Percentiles rank a stretch among this genome's conserved stretches.
phyloP scores from a whole-genome alignment of 2,113 vertebrate species.

The Halichoerus grypus region DNA sequence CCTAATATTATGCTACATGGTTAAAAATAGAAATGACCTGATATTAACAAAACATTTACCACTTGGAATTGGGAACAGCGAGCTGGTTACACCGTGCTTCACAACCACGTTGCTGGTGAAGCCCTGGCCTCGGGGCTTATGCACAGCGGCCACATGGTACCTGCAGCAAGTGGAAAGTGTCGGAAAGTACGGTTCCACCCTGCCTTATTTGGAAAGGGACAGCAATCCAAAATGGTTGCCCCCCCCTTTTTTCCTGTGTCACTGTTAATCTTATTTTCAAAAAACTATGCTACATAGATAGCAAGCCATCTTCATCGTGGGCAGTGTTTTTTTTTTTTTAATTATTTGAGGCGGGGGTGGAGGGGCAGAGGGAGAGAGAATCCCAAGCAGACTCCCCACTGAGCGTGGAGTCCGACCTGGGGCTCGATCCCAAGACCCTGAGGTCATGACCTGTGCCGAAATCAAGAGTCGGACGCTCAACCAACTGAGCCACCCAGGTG shows the following conservation, averaged over 20 bases:
- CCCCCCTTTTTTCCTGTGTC: background rate
- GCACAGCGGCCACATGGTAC: background rate
- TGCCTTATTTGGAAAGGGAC: background rate
- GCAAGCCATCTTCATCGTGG: background rate
- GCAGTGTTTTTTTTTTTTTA: background rate
- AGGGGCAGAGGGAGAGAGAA: background rate
- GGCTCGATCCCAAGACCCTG: background rate
- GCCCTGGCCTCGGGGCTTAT: background rate
- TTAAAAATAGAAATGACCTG: slow-evolving; percentile 43
- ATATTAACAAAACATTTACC: background rate
- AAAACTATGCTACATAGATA: background rate
- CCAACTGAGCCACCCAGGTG: background rate
- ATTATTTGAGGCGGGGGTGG: background rate
- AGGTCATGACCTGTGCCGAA: background rate
- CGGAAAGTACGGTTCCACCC: background rate
- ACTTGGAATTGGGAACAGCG: background rate
- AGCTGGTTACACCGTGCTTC: background rate
- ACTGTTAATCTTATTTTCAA: slow-evolving; percentile 13
- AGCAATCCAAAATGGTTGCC: background rate
- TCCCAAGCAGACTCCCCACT: background rate
- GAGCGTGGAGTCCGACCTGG: background rate
- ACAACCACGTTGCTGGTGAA: background rate
- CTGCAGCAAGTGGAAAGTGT: background rate
- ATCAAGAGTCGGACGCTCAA: background rate
- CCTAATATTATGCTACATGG: background rate